phyloP scores from a whole-genome alignment of 2,113 vertebrate species.

The Passer montanus region DNA sequence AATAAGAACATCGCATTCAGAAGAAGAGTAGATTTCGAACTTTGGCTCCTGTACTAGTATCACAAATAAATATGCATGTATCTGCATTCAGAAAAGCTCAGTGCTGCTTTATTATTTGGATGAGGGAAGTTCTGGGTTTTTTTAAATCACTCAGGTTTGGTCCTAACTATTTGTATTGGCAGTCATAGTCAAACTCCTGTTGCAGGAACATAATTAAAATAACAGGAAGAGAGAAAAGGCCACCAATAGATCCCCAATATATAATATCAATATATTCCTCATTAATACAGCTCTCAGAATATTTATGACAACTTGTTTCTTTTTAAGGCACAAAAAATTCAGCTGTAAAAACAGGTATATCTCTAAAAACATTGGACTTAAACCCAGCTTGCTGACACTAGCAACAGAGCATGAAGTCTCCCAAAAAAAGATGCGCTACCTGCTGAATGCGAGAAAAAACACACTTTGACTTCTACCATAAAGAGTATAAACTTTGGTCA shows the following conservation, averaged over 20 bases:
- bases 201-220: neutral
- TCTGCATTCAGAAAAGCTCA: neutral
- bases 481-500: neutral
- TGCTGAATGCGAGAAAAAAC: neutral
- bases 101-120: neutral
- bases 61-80: neutral
- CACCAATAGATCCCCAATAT: neutral
- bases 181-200: neutral
- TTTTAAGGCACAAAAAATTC: neutral
- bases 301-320: neutral
- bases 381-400: neutral
- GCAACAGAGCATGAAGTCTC: neutral
- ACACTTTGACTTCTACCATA: neutral
- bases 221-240: neutral
- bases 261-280: neutral
- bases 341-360: neutral
- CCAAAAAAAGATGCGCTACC: neutral
- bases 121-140: rapidly evolving
- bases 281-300: neutral
- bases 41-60: neutral
- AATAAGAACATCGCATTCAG: neutral
- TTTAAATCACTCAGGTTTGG: neutral
- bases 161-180: neutral
- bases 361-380: neutral
- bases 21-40: neutral